Conservation (phyloP, 1,140 invertebrate species). For the Chironomus tepperi region DNA sequence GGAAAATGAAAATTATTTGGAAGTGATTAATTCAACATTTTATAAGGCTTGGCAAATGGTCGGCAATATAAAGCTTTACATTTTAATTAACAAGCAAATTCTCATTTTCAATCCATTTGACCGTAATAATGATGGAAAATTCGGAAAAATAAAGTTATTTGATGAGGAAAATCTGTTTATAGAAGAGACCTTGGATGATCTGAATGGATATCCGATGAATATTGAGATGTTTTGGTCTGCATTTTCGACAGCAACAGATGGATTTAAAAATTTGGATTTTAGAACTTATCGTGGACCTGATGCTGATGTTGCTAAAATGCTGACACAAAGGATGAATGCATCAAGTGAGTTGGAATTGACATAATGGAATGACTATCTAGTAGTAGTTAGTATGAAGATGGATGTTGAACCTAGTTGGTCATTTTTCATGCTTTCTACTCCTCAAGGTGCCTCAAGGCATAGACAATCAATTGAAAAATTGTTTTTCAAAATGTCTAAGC, state of each 20-base stretch:
- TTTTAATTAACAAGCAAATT: background rate
- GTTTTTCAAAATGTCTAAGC: too few species aligned
- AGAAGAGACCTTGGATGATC: constrained; percentile 29
- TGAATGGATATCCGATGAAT: constrained; percentile 33
- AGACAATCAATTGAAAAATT: too few species aligned
- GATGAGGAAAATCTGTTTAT: background rate
- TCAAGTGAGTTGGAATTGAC: constrained; percentile 27
- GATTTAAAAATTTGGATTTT: constrained; percentile 27
- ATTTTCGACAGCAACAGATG: constrained; percentile 30
- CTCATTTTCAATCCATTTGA: background rate
- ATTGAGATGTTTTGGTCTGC: constrained; percentile 36
- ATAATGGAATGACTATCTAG: too few species aligned
- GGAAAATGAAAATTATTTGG: background rate
- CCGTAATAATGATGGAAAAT: background rate
- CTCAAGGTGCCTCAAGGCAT: too few species aligned
- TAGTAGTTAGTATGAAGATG: too few species aligned
- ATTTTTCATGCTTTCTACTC: too few species aligned
- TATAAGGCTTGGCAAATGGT: background rate
- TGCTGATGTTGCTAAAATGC: constrained; percentile 30
- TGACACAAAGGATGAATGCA: constrained; percentile 34
- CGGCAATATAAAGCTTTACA: background rate
- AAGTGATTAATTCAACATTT: background rate
- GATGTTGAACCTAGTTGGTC: too few species aligned
- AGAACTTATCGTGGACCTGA: constrained; percentile 31
- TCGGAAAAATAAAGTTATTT: background rate